Evolutionary conservation across 2,113 vertebrate genomes (phyloP), one percentile per base, ranked within the genome.

Genomic region (Lepisosteus osseus): DNA sequence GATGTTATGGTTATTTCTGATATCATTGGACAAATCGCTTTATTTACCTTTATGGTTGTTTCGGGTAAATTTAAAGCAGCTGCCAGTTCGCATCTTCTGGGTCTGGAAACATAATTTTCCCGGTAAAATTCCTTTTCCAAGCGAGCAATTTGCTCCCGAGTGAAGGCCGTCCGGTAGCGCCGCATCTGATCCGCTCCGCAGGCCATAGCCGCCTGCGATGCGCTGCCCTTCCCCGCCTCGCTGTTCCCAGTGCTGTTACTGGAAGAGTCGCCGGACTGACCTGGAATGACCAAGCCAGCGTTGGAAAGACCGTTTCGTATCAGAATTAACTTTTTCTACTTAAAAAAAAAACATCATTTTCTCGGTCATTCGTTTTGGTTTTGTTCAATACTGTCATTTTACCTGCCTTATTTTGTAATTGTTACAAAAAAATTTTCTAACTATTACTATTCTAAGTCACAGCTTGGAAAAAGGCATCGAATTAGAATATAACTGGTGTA

Each of bases 121-220:
- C 97, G 87, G 85, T 99, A 99, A 86, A 99, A 99, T 76, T 99
- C 97, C 82, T 99, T 99, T 86, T 99, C 97, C 87, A 99, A 84
- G 3, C 97, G 91, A 17, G 89, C 95, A 73, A 99, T 99, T 88
- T 99, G 97, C 87, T 99, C 97, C 68, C 97, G 87, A 61, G 97
- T 99, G 87, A 99, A 99, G 65, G 97, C 97, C 0, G 97, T 99
- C 67, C 97, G 94, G 89, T 99, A 99, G 61, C 97, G 93, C 74
- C 97, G 94, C 91, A 99, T 97, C 90, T 98, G 96, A 77, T 99
- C 97, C 66, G 95, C 91, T 15, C 93, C 91, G 80, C 95, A 98
- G 81, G 93, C 88, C 84, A 98, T 78, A 6, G 93, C 87, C 55
- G 91, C 86, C 63, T 93, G 95, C 54, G 94, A 91, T 47, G 91